Evolutionary conservation across 2,888 invertebrate species (phyloP).

Genomic region (Dexiosoma caninum): DNA sequence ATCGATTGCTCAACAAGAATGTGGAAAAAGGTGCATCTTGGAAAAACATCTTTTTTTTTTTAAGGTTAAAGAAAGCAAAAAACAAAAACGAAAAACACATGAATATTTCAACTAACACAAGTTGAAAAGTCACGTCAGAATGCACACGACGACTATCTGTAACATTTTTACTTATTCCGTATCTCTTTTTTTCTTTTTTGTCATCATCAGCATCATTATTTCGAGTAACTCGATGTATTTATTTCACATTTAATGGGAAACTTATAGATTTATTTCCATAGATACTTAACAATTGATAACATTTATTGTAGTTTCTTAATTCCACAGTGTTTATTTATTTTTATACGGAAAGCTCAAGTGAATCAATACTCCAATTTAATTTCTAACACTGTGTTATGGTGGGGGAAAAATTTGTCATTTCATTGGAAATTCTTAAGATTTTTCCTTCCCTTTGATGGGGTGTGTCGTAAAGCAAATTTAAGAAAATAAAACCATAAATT

Average conservation of each 20-base stretch:
- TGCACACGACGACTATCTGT: not conserved
- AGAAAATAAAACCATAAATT: slow-evolving; percentile 37
- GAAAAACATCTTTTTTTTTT: slow-evolving; percentile 2
- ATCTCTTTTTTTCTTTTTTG: no score
- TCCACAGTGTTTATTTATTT: slow-evolving; percentile 27
- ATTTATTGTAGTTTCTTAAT: not conserved
- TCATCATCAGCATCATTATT: slow-evolving; percentile 8
- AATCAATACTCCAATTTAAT: not conserved
- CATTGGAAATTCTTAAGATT: slow-evolving; percentile 28
- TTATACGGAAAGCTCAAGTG: slow-evolving; percentile 1
- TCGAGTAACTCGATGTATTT: slow-evolving; percentile 24
- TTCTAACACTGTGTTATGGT: not conserved
- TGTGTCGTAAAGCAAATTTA: slow-evolving; percentile 28
- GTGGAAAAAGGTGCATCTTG: slow-evolving; percentile 39
- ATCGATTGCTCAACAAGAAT: not conserved
- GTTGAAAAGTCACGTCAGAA: slow-evolving; percentile 17
- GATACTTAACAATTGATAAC: slow-evolving; percentile 34
- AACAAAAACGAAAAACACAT: no score
- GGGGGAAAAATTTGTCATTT: not conserved
- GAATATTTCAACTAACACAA: not conserved
- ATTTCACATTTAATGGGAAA: slow-evolving; percentile 45
- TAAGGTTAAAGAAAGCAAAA: not conserved
- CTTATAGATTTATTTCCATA: slow-evolving; percentile 52
- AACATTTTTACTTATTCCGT: not conserved
- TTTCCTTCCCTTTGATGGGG: not conserved